Conservation (phyloP, 2,797 vertebrate species). For the Pachyuromys duprasi region DNA sequence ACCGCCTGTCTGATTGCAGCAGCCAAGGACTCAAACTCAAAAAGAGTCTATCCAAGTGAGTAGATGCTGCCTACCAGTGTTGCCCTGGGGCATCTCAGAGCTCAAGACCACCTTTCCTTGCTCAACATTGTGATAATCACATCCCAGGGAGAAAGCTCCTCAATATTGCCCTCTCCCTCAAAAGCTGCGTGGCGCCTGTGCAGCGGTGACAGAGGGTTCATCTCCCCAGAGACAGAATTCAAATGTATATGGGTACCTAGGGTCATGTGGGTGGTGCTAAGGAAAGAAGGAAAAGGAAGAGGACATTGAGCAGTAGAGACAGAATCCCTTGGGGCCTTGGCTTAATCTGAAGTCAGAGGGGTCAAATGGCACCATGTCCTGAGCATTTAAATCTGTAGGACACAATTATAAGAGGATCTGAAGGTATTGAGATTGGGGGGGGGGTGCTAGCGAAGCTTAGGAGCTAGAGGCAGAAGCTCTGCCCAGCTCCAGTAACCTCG, state of each 20-base stretch:
- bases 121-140: no score
- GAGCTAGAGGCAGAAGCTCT: background rate
- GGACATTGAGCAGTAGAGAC: background rate
- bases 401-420: background rate
- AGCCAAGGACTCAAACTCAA: conserved; percentile 93
- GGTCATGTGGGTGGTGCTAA: rapidly evolving
- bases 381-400: background rate
- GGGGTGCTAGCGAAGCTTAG: background rate
- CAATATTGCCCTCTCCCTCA: background rate
- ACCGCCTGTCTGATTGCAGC: conserved; percentile 89
- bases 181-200: background rate
- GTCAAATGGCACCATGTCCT: background rate
- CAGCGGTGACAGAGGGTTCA: background rate
- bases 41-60: conserved; percentile 96
- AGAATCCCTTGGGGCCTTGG: background rate
- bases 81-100: background rate
- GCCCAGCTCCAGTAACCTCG: rapidly evolving
- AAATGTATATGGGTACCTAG: background rate
- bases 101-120: background rate
- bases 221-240: background rate
- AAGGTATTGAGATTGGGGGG: background rate
- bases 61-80: rapidly evolving
- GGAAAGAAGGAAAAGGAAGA: background rate
- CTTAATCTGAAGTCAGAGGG: background rate
- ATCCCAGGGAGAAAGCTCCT: background rate